phyloP scores from a whole-genome alignment of 2,797 vertebrate genomes.

The Spheniscus humboldti region DNA sequence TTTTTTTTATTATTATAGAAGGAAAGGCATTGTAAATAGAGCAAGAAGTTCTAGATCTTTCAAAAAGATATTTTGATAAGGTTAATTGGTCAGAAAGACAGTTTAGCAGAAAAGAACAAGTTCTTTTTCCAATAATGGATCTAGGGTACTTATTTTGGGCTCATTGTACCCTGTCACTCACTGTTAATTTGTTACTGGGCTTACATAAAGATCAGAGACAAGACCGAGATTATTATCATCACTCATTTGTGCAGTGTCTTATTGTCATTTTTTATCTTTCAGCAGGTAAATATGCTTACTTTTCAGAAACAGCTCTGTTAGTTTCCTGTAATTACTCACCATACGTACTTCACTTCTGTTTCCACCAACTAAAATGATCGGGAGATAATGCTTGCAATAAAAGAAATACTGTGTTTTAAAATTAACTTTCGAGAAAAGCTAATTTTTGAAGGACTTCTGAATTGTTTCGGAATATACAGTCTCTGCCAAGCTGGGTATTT shows the following conservation, averaged over 20 bases:
- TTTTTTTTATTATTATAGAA: background rate
- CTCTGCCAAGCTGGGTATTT: background rate
- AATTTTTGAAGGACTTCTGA: background rate
- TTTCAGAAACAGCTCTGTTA: background rate
- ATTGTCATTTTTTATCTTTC: background rate
- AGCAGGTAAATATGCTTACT: background rate
- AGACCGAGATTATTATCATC: background rate
- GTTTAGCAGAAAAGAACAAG: background rate
- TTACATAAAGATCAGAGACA: background rate
- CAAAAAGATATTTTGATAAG: background rate
- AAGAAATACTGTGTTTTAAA: background rate
- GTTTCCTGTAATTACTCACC: background rate
- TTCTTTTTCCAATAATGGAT: background rate
- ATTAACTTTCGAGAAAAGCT: background rate
- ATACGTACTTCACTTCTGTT: background rate
- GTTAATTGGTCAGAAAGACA: background rate
- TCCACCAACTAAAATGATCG: fast-evolving
- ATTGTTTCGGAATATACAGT: background rate
- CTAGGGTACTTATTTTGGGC: background rate
- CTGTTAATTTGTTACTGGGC: background rate
- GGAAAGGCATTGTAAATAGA: background rate
- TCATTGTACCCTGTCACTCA: background rate
- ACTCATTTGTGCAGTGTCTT: background rate
- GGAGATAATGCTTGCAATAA: background rate
- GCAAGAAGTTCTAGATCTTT: background rate